These are phyloP conservation scores for Chionomys nivalis DNA, from an alignment of 2,113 vertebrate species.

Conservation along the genomic window DNA sequence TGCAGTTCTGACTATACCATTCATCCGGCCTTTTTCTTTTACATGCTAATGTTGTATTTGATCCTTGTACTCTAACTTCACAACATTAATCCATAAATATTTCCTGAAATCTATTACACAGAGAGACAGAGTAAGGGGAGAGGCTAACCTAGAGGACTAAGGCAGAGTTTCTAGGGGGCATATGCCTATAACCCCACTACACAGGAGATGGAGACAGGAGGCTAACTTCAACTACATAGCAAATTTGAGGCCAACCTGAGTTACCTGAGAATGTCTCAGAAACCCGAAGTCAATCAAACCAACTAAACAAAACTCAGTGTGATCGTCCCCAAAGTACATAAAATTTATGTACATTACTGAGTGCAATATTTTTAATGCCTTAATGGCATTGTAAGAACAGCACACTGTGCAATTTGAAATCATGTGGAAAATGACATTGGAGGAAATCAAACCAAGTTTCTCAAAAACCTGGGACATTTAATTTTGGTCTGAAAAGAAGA, in stretches of 20 bases:
- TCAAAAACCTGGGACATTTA: slow-evolving; percentile 7
- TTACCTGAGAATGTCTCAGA: background rate
- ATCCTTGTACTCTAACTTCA: background rate
- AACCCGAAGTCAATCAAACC: background rate
- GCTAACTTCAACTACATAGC: background rate
- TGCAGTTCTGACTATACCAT: background rate
- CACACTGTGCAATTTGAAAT: background rate
- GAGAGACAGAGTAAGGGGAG: background rate
- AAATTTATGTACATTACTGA: slow-evolving; percentile 32
- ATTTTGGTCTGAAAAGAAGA: background rate
- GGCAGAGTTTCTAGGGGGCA: background rate
- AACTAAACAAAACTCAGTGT: background rate
- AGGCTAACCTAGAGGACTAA: background rate
- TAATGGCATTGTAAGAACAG: background rate
- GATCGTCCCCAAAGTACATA: background rate
- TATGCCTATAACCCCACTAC: background rate
- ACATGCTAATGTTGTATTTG: background rate
- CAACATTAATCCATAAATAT: slow-evolving; percentile 26
- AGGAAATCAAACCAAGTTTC: slow-evolving; percentile 20
- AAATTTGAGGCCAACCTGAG: background rate
- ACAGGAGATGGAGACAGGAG: background rate
- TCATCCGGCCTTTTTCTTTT: slow-evolving; percentile 1
- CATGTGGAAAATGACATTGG: background rate
- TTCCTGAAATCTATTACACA: slow-evolving; percentile 36
- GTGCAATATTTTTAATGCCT: background rate